phyloP scores from a whole-genome alignment of 2,113 vertebrate genomes.

The Campylorhamphus procurvoides region DNA sequence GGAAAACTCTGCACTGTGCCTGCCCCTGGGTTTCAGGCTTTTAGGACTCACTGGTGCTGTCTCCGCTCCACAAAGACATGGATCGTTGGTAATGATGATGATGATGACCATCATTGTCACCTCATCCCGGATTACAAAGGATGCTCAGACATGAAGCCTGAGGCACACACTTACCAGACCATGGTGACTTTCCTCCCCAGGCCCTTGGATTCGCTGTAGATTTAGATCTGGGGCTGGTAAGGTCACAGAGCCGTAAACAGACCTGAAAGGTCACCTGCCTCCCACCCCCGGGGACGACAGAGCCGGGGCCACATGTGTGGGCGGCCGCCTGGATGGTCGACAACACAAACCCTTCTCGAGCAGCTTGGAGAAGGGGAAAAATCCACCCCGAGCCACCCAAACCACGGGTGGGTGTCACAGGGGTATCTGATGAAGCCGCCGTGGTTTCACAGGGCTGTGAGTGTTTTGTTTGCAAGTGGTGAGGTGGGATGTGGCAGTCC shows the following conservation, averaged over 20 bases:
- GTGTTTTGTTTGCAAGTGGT: neutral
- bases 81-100: neutral
- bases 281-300: neutral
- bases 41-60: accelerated
- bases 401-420: neutral
- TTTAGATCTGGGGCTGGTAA: conserved; percentile 19
- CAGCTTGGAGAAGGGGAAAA: neutral
- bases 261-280: conserved; percentile 38
- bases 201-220: neutral
- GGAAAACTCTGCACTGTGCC: accelerated
- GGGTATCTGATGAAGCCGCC: neutral
- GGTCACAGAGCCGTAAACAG: neutral
- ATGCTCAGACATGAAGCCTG: neutral
- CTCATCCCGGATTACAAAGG: neutral
- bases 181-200: accelerated
- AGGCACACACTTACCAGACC: accelerated
- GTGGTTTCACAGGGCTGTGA: neutral
- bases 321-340: neutral
- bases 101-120: neutral
- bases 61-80: accelerated
- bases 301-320: neutral
- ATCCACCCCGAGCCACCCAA: neutral
- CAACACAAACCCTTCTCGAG: neutral
- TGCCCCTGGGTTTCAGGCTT: accelerated
- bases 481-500: neutral